Evolutionary conservation across 2,113 vertebrate species (phyloP).

Genomic region (Rhinopomastus cyanomelas): DNA sequence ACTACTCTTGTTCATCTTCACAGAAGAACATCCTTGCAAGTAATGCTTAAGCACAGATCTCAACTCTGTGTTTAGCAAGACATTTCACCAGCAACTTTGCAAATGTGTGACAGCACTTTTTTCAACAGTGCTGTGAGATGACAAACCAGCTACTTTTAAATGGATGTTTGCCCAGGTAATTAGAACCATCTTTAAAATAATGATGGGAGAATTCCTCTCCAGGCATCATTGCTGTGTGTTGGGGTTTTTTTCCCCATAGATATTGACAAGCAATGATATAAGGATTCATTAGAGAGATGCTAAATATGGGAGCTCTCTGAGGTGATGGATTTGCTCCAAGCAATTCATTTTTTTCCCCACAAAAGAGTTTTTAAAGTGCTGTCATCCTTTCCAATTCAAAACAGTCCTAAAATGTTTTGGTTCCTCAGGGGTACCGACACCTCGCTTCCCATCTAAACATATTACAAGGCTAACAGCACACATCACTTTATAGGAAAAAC

Average conservation of each 20-base stretch:
- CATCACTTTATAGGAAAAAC: conserved; percentile 1
- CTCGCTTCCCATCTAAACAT: neutral
- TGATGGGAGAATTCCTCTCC: neutral
- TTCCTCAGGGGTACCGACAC: neutral
- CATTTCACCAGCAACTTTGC: neutral
- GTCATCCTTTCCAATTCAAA: neutral
- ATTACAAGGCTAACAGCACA: neutral
- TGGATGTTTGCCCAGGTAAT: conserved; percentile 1
- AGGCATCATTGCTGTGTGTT: neutral
- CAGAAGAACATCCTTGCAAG: neutral
- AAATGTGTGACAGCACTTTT: neutral
- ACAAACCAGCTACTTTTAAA: conserved; percentile 3
- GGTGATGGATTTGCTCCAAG: neutral
- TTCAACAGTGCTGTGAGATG: neutral
- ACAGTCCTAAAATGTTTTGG: neutral
- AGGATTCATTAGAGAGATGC: neutral
- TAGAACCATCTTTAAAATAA: conserved; percentile 18
- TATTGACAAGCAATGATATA: neutral
- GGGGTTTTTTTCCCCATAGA: neutral
- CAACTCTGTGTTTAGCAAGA: neutral
- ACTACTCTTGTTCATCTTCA: neutral
- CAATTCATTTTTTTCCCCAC: neutral
- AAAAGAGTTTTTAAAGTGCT: neutral
- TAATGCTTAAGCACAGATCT: neutral
- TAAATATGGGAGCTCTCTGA: neutral